Base-by-base conservation (phyloP, 2,888 invertebrate species). In the Danaus chrysippus region DNA sequence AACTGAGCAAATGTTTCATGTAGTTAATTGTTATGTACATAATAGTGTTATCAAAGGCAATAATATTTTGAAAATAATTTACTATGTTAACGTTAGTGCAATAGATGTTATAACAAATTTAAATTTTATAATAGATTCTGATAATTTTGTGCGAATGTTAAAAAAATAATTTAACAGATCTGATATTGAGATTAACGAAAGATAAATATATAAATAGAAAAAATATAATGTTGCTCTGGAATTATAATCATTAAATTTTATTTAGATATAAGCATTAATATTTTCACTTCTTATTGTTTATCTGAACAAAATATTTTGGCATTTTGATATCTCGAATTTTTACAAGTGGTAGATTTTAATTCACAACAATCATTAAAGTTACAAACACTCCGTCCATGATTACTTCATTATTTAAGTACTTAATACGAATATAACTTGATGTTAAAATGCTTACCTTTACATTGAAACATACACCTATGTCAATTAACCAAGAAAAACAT, bases 121-220 rank as follows among this genome's bases (percentile, higher is more conserved):
- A 85, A 78, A 84, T 87, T 86, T 84, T 83, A 85, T 76, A 75
- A 69, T 71, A 68, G 77, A 78, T 71, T 76, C 75, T 73, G 72
- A 73, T 74, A 73, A 59, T 68, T 73, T 79, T 77, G 76, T 75
- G 77, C 63, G 54, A 63, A 63, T 66, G 59, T 58, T 54, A 49
- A 62, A 67, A 75, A 34, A 34, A 34, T 75, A 74, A 76, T 79
- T 78, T 77, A 82, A 81, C 81, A 87, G 88, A 90, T 87, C 89
- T 90, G 90, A 90, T 82, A 81, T 82, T 89, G 90, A 90, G 90
- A 90, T 90, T 90, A 87, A 81, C 74, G 74, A 69, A 82, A 76
- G 75, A 78, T 78, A 17, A 10, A n/a, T 34, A 34, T 34, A 34
- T 34, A 34, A 70, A 65, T 71, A 76, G 46, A 58, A 73, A 74